Evolutionary conservation across 1,140 invertebrate genomes (phyloP), one percentile per base, ranked within the genome.

Genomic region (Panulirus ornatus): DNA sequence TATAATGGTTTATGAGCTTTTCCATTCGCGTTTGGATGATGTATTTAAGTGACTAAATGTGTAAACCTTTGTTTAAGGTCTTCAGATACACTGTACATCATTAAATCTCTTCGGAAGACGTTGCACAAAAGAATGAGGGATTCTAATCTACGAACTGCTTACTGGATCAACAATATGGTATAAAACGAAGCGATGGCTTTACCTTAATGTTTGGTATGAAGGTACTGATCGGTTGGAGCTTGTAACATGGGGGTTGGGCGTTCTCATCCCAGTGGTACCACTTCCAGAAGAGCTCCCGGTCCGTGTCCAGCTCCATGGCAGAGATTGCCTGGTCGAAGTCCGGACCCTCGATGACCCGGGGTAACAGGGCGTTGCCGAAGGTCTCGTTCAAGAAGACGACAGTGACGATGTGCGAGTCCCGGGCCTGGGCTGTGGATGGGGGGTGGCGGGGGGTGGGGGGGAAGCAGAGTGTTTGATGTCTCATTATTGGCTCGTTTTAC

Each of bases 351-450:
- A 97, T 95, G 0, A 96, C 96, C 91, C 96, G 95, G 9, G 96
- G 96, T 22, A 97, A 94, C 88, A 97, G 94, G n/a, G 96, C 96
- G 27, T 96, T 96, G 38, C 96, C 96, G 58, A 97, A 93, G 9
- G 96, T 96, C 58, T 96, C 95, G 93, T 96, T 97, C 9, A 97
- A 93, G 93, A 97, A 97, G 82, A 97, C 93, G 16, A 97, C 95
- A 0, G 96, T 96, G 36, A 97, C 96, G 27, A 97, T 95, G 81
- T 96, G 96, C 0, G 96, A 95, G 1, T 95, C 94, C 87, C 96
- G 96, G 66, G 95, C 95, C 93, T 97, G 96, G 92, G 96, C 73
- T 75, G 71, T 44, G n/a, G n/a, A n/a, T n/a, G n/a, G n/a, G n/a
- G n/a, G n/a, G n/a, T n/a, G n/a, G n/a, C n/a, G n/a, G n/a, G n/a